A percentile compares a stretch with the other conserved stretches of the same genome.
phyloP scores from a whole-genome alignment of 2,888 invertebrate species.

The Diaprepes abbreviatus region DNA sequence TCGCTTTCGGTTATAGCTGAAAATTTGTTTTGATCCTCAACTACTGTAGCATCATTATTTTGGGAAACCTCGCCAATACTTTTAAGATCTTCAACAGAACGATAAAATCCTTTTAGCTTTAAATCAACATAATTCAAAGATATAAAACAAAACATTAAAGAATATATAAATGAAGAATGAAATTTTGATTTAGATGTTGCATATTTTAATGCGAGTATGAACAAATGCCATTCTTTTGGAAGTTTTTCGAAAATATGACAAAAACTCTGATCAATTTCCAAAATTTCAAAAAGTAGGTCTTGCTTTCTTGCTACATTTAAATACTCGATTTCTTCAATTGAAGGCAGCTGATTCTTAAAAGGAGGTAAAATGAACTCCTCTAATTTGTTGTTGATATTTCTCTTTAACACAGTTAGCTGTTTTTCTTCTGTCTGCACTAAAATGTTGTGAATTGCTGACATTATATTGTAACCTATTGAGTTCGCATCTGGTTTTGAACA shows the following conservation, averaged over 20 bases:
- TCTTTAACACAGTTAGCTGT: neutral
- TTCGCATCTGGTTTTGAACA: slow-evolving; percentile 64
- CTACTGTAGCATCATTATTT: neutral
- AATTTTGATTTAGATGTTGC: slow-evolving; percentile 63
- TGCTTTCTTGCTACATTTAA: slow-evolving; percentile 56
- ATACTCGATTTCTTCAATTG: slow-evolving; percentile 60
- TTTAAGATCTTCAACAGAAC: slow-evolving; percentile 62
- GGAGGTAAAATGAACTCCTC: neutral
- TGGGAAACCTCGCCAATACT: neutral
- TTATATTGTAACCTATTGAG: slow-evolving; percentile 6
- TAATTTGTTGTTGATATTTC: neutral
- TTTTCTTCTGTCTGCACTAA: neutral
- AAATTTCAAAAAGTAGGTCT: slow-evolving; percentile 68
- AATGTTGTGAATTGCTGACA: slow-evolving; percentile 21
- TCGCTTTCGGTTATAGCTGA: slow-evolving; percentile 69
- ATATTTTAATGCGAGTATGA: slow-evolving; percentile 72
- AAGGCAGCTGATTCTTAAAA: slow-evolving; percentile 57
- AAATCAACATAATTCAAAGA: slow-evolving; percentile 72
- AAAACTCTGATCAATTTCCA: slow-evolving; percentile 67
- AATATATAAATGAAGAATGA: slow-evolving; percentile 68
- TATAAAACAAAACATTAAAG: slow-evolving; percentile 72
- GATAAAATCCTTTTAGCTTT: slow-evolving; percentile 70
- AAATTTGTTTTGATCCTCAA: neutral
- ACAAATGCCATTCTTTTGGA: slow-evolving; percentile 73
- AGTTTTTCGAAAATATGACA: slow-evolving; percentile 64